Base-by-base conservation (phyloP, 2,113 vertebrate genomes). In the Zosterops lateralis region DNA sequence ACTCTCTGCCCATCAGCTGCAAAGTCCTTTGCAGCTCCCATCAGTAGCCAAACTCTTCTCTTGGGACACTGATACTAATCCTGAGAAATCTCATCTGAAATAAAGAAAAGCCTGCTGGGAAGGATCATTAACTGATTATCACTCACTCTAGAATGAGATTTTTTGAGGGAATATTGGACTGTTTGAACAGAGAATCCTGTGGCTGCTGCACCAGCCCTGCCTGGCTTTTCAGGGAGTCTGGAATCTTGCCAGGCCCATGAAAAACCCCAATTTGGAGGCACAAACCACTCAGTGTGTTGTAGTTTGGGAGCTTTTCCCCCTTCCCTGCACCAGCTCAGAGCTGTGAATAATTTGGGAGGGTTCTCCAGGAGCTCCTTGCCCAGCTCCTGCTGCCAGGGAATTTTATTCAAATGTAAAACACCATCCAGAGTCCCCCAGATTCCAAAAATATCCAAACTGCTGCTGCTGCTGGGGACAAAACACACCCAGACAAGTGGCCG, bases 331-430 rank as follows among this genome's bases (percentile, higher is more conserved):
- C 72, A 76, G 1, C 57, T 24, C 65, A 21, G 45, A 0, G 3
- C 47, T 19, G 77, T 12, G 64, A 44, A 9, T 4, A 17, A 47
- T 0, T 20, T 2, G 1, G 61, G 82, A 72, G 22, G 6, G 0
- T 5, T 57, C 88, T 73, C 62, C 31, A 76, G 73, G 61, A 92
- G 6, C 61, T 77, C 47, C 93, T 84, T 74, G 4, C 64, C 67
- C 91, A 71, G 64, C 56, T 62, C 83, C 25, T 19, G 1, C 44
- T 61, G 83, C 64, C 74, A 79, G 84, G 58, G 66, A 78, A 90
- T 72, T 82, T 82, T 82, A 91, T 82, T 87, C 81, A 50, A 1
- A 65, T 66, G 90, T 53, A 68, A 91, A 95, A 72, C 78, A 79
- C 25, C 53, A 32, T 44, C 44, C 15, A 3, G 31, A 81, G 42